Base-by-base conservation (phyloP, 2,797 vertebrate species). In the Champsocephalus gunnari region DNA sequence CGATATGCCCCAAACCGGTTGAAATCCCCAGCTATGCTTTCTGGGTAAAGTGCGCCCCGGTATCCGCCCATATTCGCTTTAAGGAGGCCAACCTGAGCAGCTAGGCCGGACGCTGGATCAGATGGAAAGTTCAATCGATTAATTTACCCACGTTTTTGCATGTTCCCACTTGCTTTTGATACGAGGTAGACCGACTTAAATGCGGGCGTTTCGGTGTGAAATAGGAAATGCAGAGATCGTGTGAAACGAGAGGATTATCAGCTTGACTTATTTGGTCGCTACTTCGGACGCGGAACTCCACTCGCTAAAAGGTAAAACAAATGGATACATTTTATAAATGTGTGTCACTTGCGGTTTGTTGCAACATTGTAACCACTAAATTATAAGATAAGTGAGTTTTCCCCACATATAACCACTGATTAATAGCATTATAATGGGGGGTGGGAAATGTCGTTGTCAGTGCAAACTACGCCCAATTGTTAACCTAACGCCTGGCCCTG, bases 231-330 rank as follows among this genome's bases (percentile, higher is more conserved):
- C 90, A 87, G 91, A 90, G 85, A 92, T 94, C 92, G 89, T 80
- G 89, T 91, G 86, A 91, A 75, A 90, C 79, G 65, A 77, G 88
- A 83, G 90, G 91, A 93, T 87, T 93, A 91, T 92, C 92, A 84
- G 92, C 89, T 90, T 85, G 92, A 95, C 89, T 93, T 89, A 3
- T 90, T 92, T 72, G 89, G 91, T 94, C 88, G 88, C 92, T 85
- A 90, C 89, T 94, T 93, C 88, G 91, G 94, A 95, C 94, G 89
- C 95, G 95, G 95, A 95, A 95, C 94, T 95, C 83, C 85, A 75
- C 81, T 91, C 85, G 81, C 88, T 88, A 85, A 88, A 92, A 95
- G 93, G 95, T 95, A 95, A 93, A 90, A 87, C 80, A 80, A 88
- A 84, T 28, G 69, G 68, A 65, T 64, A 34, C 53, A 21, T 80